Percentiles rank a stretch among this genome's conserved stretches.
Evolutionary conservation across 2,888 invertebrate species (phyloP).

Genomic region (Tortrix viridana): DNA sequence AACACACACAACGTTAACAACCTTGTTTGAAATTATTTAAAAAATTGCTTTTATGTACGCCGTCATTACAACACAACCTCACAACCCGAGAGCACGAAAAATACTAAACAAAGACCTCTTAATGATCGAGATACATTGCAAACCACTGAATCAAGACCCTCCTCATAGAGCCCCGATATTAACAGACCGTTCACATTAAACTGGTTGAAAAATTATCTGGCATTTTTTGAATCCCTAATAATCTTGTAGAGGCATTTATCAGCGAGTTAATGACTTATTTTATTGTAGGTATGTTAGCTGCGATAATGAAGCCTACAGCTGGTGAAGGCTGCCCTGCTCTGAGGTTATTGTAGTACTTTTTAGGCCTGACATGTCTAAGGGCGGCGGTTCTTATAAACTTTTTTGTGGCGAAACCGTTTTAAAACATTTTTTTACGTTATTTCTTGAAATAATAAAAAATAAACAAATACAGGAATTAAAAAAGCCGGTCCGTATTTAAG

Average conservation of each 20-base stretch:
- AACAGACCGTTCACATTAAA: background rate
- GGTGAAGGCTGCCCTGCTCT: slow-evolving; percentile 3
- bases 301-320: slow-evolving; percentile 17
- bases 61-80: slow-evolving; percentile 12
- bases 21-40: background rate
- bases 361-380: too few species aligned
- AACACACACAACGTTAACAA: background rate
- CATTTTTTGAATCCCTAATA: slow-evolving; percentile 61
- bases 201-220: slow-evolving; percentile 41
- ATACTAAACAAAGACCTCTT: slow-evolving; percentile 29
- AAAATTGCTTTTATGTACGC: background rate
- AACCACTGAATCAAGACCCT: slow-evolving; percentile 35
- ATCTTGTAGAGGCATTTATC: slow-evolving; percentile 51
- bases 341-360: too few species aligned
- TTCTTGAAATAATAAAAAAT: too few species aligned
- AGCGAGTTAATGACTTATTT: slow-evolving; percentile 20
- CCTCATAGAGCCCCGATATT: background rate
- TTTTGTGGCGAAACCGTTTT: too few species aligned
- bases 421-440: too few species aligned
- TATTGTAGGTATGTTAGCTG: slow-evolving; percentile 22
- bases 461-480: too few species aligned
- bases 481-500: too few species aligned
- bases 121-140: slow-evolving; percentile 19
- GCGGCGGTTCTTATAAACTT: too few species aligned
- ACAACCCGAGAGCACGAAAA: slow-evolving; percentile 2